These are phyloP conservation scores for Parauchenoglanis punctatus DNA, from an alignment of 2,797 vertebrate species.

Conservation along the genomic window DNA sequence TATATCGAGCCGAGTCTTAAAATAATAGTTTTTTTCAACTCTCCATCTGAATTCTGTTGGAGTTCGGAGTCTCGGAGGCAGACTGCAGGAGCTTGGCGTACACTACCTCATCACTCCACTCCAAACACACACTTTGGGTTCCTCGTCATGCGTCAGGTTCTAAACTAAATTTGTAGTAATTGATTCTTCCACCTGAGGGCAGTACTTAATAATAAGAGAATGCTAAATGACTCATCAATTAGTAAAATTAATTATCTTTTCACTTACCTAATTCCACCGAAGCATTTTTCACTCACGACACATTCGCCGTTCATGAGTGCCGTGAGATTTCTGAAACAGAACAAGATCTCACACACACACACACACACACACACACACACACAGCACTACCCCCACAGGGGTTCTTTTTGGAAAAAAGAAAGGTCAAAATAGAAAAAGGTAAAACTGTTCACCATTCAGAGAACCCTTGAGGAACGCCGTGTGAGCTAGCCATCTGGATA, in stretches of 20 bases:
- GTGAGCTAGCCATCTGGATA: neutral
- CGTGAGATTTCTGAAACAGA: neutral
- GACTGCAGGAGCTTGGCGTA: neutral
- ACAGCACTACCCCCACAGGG: no score
- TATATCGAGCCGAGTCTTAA: neutral
- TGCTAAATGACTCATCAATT: slow-evolving; percentile 58
- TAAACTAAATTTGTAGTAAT: slow-evolving; percentile 57
- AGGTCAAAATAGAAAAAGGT: neutral
- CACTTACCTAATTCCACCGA: slow-evolving; percentile 35
- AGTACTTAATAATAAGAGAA: slow-evolving; percentile 61
- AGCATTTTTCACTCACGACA: slow-evolving; percentile 20
- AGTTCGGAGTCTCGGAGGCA: neutral
- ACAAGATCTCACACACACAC: neutral
- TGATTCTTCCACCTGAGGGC: slow-evolving; percentile 63
- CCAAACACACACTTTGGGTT: slow-evolving; percentile 23
- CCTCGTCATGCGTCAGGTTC: slow-evolving; percentile 34
- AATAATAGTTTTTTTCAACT: neutral
- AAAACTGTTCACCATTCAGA: neutral
- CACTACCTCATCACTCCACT: neutral
- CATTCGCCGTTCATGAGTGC: neutral
- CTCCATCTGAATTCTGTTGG: neutral
- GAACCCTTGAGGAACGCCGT: neutral
- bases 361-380: slow-evolving; percentile 10
- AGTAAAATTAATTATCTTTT: slow-evolving; percentile 56
- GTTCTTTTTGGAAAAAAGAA: neutral